These are phyloP conservation scores for Apotomis turbidana DNA, from an alignment of 2,888 invertebrate species.

Conservation along the genomic window DNA sequence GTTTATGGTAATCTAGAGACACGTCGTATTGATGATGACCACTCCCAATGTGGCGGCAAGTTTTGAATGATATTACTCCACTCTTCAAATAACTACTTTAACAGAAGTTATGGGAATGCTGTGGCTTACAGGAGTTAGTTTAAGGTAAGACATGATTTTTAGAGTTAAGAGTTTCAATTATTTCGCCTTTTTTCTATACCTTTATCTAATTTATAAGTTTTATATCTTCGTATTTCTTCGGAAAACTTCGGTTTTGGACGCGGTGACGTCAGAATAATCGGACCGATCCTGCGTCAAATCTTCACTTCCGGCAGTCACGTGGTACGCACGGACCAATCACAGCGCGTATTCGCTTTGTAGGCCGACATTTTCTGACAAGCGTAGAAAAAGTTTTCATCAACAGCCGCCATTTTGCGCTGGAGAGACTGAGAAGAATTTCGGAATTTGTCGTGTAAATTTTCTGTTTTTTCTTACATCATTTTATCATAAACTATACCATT, in stretches of 20 bases:
- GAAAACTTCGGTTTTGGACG: slow-evolving; percentile 65
- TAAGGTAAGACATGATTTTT: slow-evolving; percentile 2
- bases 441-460: slow-evolving; percentile 88
- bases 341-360: slow-evolving; percentile 71
- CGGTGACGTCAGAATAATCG: slow-evolving; percentile 78
- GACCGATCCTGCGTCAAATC: slow-evolving; percentile 77
- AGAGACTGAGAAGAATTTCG: slow-evolving; percentile 90
- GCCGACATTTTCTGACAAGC: slow-evolving; percentile 93
- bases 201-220: slow-evolving; percentile 28
- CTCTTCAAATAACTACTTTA: slow-evolving; percentile 17
- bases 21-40: slow-evolving; percentile 80
- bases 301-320: slow-evolving; percentile 81
- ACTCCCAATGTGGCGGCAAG: slow-evolving; percentile 77
- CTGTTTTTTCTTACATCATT: slow-evolving; percentile 85
- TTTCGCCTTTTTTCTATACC: slow-evolving; percentile 9
- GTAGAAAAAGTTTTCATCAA: slow-evolving; percentile 97
- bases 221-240: slow-evolving; percentile 65
- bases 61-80: slow-evolving; percentile 54
- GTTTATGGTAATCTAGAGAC: slow-evolving; percentile 67
- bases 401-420: slow-evolving; percentile 97
- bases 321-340: slow-evolving; percentile 75
- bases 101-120: slow-evolving; percentile 24
- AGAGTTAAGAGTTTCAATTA: slow-evolving; percentile 5
- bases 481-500: slow-evolving; percentile 82
- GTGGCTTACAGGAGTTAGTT: slow-evolving; percentile 1